These are phyloP conservation scores for Coregonus suidteri DNA, from an alignment of 2,797 vertebrate genomes.

Conservation along the genomic window DNA sequence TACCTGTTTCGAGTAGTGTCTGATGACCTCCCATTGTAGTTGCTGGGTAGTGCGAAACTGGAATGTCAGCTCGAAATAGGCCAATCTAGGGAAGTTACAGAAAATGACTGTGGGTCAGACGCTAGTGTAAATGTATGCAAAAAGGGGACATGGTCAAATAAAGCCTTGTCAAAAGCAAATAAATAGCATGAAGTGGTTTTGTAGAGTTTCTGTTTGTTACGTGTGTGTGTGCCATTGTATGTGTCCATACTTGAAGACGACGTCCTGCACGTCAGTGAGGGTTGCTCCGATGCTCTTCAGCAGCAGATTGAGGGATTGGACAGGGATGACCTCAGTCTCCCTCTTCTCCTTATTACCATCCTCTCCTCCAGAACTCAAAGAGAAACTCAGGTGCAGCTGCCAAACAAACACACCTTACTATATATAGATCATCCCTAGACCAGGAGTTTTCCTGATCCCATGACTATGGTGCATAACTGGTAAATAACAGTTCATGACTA, in stretches of 20 bases:
- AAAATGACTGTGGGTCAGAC: not conserved
- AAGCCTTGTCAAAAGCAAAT: not conserved
- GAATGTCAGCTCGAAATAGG: slow-evolving; percentile 90
- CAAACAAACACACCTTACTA: slow-evolving; percentile 23
- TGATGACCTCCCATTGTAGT: slow-evolving; percentile 87
- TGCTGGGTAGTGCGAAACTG: slow-evolving; percentile 90
- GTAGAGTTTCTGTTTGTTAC: not conserved
- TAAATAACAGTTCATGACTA: not conserved
- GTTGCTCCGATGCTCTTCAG: slow-evolving; percentile 98
- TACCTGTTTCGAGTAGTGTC: slow-evolving; percentile 93
- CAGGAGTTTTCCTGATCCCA: not conserved
- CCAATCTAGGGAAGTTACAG: slow-evolving; percentile 75
- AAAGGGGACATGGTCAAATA: not conserved
- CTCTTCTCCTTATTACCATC: slow-evolving; percentile 84
- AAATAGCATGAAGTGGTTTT: not conserved
- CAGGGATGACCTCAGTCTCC: slow-evolving; percentile 82
- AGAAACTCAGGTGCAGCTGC: slow-evolving; percentile 95
- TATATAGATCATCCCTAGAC: not conserved
- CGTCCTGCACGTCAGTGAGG: slow-evolving; percentile 92
- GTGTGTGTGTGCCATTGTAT: not conserved
- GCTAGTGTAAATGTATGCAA: not conserved
- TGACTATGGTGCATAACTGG: not conserved
- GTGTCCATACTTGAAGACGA: slow-evolving; percentile 90
- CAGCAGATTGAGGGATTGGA: slow-evolving; percentile 89
- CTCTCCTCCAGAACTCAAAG: slow-evolving; percentile 88